Percentiles rank a stretch among this genome's conserved stretches.
phyloP scores from a whole-genome alignment of 2,113 vertebrate genomes.

The Pandion haliaetus region DNA sequence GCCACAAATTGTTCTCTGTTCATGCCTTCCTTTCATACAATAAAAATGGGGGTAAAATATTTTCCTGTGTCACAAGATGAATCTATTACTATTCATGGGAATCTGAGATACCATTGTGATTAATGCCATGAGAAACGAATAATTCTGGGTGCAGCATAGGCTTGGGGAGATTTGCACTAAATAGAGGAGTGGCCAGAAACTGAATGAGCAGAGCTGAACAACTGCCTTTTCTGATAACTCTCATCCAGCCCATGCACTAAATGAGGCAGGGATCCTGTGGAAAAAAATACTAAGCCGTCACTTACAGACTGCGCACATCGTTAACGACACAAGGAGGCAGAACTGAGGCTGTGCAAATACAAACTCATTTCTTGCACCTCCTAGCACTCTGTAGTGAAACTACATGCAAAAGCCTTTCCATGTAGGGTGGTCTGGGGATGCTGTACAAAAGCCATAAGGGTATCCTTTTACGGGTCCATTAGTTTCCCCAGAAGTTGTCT shows the following conservation, averaged over 20 bases:
- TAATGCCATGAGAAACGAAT: neutral
- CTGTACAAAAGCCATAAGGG: neutral
- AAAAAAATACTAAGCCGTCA: neutral
- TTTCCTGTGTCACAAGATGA: neutral
- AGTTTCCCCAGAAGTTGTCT: neutral
- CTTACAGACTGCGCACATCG: accelerated
- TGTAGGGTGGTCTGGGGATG: neutral
- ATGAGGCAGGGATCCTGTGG: neutral
- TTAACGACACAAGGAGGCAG: neutral
- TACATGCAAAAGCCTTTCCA: neutral
- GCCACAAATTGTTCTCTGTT: neutral
- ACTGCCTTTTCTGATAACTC: neutral
- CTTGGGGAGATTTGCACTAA: neutral
- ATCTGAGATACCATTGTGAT: neutral
- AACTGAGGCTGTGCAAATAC: neutral
- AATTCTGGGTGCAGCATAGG: neutral
- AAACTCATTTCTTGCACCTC: neutral
- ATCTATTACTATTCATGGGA: neutral
- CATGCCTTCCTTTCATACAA: neutral
- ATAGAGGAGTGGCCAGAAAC: neutral
- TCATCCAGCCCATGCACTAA: neutral
- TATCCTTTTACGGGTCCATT: neutral
- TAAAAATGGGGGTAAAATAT: neutral
- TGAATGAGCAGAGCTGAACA: neutral
- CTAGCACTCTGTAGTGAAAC: neutral